A percentile compares a stretch with the other conserved stretches of the same genome.
Conservation (phyloP, 2,888 invertebrate genomes). For the Rhimphoctona megacephalus region DNA sequence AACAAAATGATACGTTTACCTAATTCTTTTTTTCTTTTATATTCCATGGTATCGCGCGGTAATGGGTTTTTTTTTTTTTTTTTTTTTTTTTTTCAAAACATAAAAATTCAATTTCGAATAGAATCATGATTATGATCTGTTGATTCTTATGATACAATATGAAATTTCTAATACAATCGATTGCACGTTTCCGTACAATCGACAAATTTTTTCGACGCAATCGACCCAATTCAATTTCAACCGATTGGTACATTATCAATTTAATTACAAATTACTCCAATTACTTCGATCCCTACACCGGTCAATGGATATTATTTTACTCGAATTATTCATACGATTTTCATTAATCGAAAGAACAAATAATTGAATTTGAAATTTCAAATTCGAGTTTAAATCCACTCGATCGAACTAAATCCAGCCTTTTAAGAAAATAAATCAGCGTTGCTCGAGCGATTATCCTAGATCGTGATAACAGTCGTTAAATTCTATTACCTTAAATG, state of each 20-base stretch:
- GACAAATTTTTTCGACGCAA: not conserved
- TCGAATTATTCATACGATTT: not conserved
- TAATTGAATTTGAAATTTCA: not conserved
- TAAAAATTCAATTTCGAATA: not conserved
- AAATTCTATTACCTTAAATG: constrained; percentile 72
- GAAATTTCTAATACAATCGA: not conserved
- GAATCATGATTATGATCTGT: not conserved
- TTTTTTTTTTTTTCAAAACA: not conserved
- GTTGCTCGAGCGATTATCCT: constrained; percentile 51
- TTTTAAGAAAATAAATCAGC: constrained; percentile 47
- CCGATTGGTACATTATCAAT: not conserved
- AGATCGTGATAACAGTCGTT: constrained; percentile 59
- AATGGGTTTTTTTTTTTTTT: not conserved
- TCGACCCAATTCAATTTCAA: not conserved
- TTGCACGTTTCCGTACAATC: not conserved
- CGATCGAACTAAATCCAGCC: not conserved
- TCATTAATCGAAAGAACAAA: not conserved
- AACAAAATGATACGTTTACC: not conserved
- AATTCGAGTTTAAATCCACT: not conserved
- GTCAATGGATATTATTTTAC: not conserved
- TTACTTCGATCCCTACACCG: not conserved
- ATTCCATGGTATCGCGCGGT: not conserved
- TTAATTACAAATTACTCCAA: not conserved
- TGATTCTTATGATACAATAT: not conserved
- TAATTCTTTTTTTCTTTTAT: not conserved